Conservation (phyloP, 2,113 vertebrate genomes). For the Sinocyclocheilus anshuiensis region DNA sequence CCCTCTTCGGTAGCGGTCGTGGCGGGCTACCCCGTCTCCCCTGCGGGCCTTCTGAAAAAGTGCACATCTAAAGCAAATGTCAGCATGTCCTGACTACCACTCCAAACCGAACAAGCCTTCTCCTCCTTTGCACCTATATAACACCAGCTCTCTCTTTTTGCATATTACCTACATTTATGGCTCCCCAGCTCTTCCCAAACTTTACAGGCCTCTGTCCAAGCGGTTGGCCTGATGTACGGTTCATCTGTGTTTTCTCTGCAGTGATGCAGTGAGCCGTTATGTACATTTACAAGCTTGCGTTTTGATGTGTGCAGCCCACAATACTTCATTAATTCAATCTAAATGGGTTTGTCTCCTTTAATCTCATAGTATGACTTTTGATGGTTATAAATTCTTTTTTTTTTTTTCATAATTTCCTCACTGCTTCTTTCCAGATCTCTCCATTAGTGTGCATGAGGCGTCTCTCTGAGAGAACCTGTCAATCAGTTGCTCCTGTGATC, state of each 20-base stretch:
- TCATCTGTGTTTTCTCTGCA: neutral
- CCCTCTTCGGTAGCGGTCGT: constrained; percentile 54
- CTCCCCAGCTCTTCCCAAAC: neutral
- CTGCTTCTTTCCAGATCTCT: neutral
- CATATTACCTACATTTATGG: neutral
- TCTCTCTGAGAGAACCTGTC: constrained; percentile 23
- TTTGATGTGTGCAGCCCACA: neutral
- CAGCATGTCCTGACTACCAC: constrained; percentile 59
- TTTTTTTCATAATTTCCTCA: neutral
- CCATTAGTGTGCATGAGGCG: neutral
- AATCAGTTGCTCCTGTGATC: constrained; percentile 15
- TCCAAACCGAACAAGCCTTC: constrained; percentile 49
- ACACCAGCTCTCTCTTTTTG: neutral
- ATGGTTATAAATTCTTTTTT: neutral
- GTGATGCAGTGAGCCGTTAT: neutral
- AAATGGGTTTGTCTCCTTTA: constrained; percentile 1
- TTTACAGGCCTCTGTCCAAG: neutral
- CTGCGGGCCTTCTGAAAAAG: constrained; percentile 65
- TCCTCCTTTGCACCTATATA: neutral
- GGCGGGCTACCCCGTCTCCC: constrained; percentile 60
- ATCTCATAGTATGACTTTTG: neutral
- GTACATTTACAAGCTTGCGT: constrained; percentile 12
- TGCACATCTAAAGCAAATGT: constrained; percentile 72
- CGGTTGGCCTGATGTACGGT: neutral
- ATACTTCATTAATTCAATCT: neutral